Base-by-base conservation (phyloP, 2,888 invertebrate species). In the Eledona agricola region DNA sequence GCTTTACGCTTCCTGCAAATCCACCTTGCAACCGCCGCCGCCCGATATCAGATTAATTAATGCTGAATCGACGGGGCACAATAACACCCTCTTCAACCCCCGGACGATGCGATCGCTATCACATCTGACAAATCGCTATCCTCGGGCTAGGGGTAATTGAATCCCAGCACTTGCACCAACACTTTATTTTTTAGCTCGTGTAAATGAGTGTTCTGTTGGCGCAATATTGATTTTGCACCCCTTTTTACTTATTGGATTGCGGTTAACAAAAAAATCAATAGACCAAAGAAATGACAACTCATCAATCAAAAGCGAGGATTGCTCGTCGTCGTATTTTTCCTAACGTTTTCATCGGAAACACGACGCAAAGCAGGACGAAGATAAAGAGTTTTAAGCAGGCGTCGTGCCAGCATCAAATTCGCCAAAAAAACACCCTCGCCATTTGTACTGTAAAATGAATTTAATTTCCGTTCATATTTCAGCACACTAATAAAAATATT, bases 231-330 rank as follows among this genome's bases (percentile, higher is more conserved):
- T 42, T 42, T 31, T 11, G 13, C 22, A 31, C 42, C 42, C 42
- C 42, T 42, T 28, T 45, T 45, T 34, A 45, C 32, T 34, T 45
- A 45, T 45, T 45, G 45, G 45, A 45, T 45, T 42, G 42, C 42
- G 37, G 25, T 25, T 40, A 10, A 15, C 11, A 20, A 35, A 37
- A 52, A 52, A 46, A 52, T 52, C 51, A 46, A 52, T 52, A 46
- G 37, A 5, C 16, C 17, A 38, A 45, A 46, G 51, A 52, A 38
- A 52, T 52, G 46, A 52, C 51, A 32, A 52, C 23, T 52, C 51
- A 52, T 52, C 51, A 52, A 52, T 52, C 51, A 52, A 43, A 40
- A 40, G 13, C 10, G 29, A 29, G 26, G 26, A 38, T 38, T 38
- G 11, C 20, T 20, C 29, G 3, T 16, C 34, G 31, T 3, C n/a